Conservation (phyloP, 2,113 vertebrate species). For the Hystrix brachyura region DNA sequence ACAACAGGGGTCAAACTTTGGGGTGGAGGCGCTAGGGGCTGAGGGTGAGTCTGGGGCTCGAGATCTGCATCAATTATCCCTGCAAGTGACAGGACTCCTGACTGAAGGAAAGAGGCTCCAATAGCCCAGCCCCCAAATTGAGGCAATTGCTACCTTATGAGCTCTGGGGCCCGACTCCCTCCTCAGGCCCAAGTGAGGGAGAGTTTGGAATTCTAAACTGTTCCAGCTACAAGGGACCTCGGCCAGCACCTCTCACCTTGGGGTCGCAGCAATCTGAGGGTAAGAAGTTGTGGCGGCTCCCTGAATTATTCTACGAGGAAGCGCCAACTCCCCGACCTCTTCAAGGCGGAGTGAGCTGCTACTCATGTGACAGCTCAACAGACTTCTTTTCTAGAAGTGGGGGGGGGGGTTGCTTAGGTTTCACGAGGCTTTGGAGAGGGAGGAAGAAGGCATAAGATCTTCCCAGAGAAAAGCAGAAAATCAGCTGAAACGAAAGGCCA, state of each 20-base stretch:
- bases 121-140: constrained; percentile 68
- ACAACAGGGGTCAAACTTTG: constrained; percentile 87
- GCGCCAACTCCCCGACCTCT: not conserved
- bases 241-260: constrained; percentile 56
- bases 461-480: not conserved
- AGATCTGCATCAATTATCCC: constrained; percentile 86
- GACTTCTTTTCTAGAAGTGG: constrained; percentile 3
- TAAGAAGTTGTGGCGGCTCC: not conserved
- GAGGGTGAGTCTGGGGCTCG: constrained; percentile 75
- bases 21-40: constrained; percentile 83
- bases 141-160: constrained; percentile 76
- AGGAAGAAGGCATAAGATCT: not conserved
- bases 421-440: constrained; percentile 20
- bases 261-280: constrained; percentile 63
- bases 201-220: constrained; percentile 77
- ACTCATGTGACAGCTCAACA: not conserved
- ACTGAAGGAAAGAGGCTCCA: constrained; percentile 83
- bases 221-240: constrained; percentile 69
- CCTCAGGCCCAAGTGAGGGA: constrained; percentile 57
- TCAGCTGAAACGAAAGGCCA: not conserved
- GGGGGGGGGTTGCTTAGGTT: constrained; percentile 4
- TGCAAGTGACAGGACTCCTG: constrained; percentile 84
- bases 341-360: not conserved
- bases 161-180: constrained; percentile 53
- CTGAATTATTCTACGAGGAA: not conserved